phyloP scores from a whole-genome alignment of 2,113 vertebrate genomes.

The Bufo bufo region DNA sequence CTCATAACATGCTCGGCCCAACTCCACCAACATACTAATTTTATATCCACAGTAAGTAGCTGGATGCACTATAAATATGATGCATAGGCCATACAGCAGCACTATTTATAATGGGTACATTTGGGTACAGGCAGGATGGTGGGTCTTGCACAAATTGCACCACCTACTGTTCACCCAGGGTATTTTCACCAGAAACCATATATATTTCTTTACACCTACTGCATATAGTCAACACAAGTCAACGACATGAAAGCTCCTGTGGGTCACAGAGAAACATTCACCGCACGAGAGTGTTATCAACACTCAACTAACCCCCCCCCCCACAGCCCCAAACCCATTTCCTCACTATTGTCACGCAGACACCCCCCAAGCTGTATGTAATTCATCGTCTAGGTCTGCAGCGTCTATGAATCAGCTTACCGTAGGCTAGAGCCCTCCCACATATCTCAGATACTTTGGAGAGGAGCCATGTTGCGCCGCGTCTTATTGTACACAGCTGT shows the following conservation, averaged over 20 bases:
- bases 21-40: no score
- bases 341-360: background rate
- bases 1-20: no score
- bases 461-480: conserved; percentile 14
- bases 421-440: conserved; percentile 20
- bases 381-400: conserved; percentile 19
- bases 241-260: background rate
- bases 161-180: background rate
- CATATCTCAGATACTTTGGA: conserved; percentile 4
- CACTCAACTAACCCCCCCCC: background rate
- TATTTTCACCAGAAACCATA: background rate
- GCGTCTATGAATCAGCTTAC: conserved; percentile 1
- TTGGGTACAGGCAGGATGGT: no score
- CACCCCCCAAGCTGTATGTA: background rate
- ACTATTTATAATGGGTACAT: no score
- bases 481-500: conserved; percentile 33
- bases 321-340: background rate
- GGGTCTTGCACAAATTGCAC: background rate
- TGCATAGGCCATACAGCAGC: no score
- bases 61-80: no score
- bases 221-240: no score
- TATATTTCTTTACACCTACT: background rate
- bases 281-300: background rate
- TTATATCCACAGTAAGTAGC: no score
- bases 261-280: background rate